Evolutionary conservation across 2,888 invertebrate genomes (phyloP).

Genomic region (Timema podura): DNA sequence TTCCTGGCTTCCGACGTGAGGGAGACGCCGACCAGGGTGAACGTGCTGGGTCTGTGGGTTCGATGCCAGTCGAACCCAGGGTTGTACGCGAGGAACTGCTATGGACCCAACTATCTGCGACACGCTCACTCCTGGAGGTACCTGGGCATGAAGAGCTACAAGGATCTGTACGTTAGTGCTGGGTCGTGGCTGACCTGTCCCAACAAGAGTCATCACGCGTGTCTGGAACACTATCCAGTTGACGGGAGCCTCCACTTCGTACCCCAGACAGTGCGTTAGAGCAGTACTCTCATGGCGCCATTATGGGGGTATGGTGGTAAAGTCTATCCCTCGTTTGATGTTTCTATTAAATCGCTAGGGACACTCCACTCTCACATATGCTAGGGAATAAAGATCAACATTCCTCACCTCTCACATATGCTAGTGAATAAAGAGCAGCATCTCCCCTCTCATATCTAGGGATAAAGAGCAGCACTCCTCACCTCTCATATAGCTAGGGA

Average conservation of each 20-base stretch:
- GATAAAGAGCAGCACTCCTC: too few relatives aligned
- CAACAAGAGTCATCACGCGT: constrained; percentile 36
- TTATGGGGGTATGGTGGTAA: too few relatives aligned
- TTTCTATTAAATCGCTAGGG: too few relatives aligned
- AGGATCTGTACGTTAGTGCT: constrained; percentile 35
- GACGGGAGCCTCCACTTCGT: constrained; percentile 39
- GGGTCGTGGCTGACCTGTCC: constrained; percentile 36
- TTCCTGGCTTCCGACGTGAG: constrained; percentile 29
- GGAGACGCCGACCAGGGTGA: constrained; percentile 35
- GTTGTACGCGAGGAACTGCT: constrained; percentile 38
- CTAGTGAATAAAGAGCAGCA: too few relatives aligned
- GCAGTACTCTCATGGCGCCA: not conserved
- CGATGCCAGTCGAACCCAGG: constrained; percentile 40
- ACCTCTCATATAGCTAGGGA: too few relatives aligned
- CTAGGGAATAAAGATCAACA: too few relatives aligned
- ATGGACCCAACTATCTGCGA: constrained; percentile 38
- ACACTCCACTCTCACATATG: too few relatives aligned
- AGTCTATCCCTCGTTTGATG: too few relatives aligned
- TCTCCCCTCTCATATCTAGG: too few relatives aligned
- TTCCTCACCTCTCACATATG: too few relatives aligned
- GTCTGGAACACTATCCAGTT: constrained; percentile 38
- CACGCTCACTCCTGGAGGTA: constrained; percentile 40
- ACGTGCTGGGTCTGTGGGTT: constrained; percentile 38
- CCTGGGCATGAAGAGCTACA: constrained; percentile 33
- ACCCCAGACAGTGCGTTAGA: constrained; percentile 21